These are phyloP conservation scores for Aepyceros melampus DNA, from an alignment of 2,113 vertebrate species.

Conservation along the genomic window DNA sequence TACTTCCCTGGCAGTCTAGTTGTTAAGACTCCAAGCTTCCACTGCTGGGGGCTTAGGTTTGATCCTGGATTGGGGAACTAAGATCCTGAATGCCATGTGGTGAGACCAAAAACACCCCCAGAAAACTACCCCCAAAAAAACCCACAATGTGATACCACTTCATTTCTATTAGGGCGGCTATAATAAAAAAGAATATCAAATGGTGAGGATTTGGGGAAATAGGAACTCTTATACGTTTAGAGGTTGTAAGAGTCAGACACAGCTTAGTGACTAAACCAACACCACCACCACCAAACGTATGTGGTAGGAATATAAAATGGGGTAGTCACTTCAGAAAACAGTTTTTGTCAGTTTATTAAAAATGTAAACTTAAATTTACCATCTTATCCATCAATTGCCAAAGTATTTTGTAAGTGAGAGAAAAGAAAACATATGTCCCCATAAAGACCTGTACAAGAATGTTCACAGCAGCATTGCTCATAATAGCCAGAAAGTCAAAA, in stretches of 20 bases:
- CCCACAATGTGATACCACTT: not conserved
- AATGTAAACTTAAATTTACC: not conserved
- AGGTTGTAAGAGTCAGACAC: not conserved
- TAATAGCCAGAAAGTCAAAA: not conserved
- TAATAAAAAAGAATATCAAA: not conserved
- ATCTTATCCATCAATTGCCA: not conserved
- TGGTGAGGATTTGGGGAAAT: not conserved
- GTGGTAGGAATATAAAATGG: not conserved
- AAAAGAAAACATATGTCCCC: not conserved
- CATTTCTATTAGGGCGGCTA: not conserved
- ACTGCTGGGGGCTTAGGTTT: accelerated
- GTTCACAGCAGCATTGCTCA: not conserved
- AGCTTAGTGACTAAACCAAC: not conserved
- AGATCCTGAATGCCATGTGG: not conserved
- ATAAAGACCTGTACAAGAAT: not conserved
- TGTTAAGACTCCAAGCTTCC: not conserved
- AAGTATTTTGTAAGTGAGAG: not conserved
- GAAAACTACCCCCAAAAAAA: not conserved
- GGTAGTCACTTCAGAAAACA: not conserved
- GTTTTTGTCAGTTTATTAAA: not conserved
- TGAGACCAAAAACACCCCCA: not conserved
- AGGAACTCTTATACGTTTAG: not conserved
- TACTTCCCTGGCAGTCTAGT: not conserved
- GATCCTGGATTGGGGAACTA: not conserved
- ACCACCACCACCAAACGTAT: not conserved